Percentiles rank a stretch among this genome's conserved stretches.
Evolutionary conservation across 2,888 invertebrate species (phyloP).

Genomic region (Rhagium mordax): DNA sequence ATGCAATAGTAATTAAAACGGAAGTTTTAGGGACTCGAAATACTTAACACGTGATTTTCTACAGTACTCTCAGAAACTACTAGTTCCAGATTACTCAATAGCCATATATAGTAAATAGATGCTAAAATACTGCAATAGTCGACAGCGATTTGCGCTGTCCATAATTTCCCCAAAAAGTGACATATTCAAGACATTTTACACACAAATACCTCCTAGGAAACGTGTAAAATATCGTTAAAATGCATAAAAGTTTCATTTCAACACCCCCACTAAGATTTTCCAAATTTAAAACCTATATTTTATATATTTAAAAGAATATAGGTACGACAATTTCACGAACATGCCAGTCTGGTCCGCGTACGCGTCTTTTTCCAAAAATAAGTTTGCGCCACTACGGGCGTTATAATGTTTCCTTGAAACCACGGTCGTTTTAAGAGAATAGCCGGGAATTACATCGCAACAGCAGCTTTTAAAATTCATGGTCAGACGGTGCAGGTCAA

Average conservation of each 20-base stretch:
- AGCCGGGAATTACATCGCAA: too few relatives aligned
- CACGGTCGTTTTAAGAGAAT: too few relatives aligned
- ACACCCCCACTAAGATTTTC: conserved; percentile 45
- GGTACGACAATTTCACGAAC: background rate
- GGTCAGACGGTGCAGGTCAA: too few relatives aligned
- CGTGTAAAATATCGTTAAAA: conserved; percentile 56
- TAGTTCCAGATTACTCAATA: conserved; percentile 58
- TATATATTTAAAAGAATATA: background rate
- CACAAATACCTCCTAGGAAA: conserved; percentile 37
- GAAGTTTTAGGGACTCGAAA: conserved; percentile 25
- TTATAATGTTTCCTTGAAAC: too few relatives aligned
- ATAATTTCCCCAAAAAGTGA: conserved; percentile 69
- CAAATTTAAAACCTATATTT: background rate
- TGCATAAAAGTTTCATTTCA: conserved; percentile 56
- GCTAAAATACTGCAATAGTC: conserved; percentile 66
- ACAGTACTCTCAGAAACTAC: conserved; percentile 33
- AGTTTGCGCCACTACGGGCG: too few relatives aligned
- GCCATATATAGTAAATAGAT: conserved; percentile 66
- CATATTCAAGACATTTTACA: conserved; percentile 59
- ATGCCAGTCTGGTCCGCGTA: background rate
- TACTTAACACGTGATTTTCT: conserved; percentile 38
- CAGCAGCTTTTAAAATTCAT: too few relatives aligned
- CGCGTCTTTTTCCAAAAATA: too few relatives aligned
- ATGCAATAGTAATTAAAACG: background rate
- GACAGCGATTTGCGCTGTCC: conserved; percentile 56